Percentiles rank a stretch among this genome's conserved stretches.
Evolutionary conservation across 2,888 invertebrate species (phyloP).

Genomic region (Aporophyla lueneburgensis): DNA sequence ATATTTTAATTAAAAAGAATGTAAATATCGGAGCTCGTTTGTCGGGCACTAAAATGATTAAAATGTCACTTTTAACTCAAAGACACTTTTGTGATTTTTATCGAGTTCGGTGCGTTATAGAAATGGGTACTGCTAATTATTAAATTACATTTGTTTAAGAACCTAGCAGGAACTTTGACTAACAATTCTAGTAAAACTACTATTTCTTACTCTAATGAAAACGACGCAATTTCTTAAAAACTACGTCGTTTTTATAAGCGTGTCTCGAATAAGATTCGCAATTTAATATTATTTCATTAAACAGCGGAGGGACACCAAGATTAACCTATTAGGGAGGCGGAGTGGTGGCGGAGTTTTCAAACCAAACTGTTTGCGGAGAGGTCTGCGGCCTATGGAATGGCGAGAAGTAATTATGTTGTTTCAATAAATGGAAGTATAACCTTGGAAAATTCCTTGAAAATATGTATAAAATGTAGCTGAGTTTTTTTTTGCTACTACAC

Average conservation of each 20-base stretch:
- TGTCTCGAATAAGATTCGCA: conserved; percentile 45
- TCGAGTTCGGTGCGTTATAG: not conserved
- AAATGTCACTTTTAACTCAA: not conserved
- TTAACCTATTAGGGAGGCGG: conserved; percentile 56
- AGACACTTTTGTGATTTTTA: not conserved
- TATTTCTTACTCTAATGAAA: not conserved
- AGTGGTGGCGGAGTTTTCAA: conserved; percentile 10
- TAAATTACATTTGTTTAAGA: not conserved
- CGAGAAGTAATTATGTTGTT: conserved; percentile 44
- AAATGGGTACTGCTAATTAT: not conserved
- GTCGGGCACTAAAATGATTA: not conserved
- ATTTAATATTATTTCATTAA: conserved; percentile 57
- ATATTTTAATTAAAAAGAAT: conserved; percentile 3
- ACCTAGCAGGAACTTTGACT: not conserved
- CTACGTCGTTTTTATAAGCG: conserved; percentile 30
- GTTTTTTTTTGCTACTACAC: not conserved
- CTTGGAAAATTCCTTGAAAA: not conserved
- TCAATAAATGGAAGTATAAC: conserved; percentile 23
- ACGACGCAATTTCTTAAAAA: not conserved
- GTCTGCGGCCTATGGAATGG: conserved; percentile 13
- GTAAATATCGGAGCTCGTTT: not conserved
- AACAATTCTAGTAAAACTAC: not conserved
- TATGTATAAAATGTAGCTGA: not conserved
- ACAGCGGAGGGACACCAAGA: conserved; percentile 47
- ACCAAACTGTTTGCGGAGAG: conserved; percentile 34